Evolutionary conservation across 2,113 vertebrate genomes (phyloP), one percentile per base, ranked within the genome.

Genomic region (Dasyprocta punctata): DNA sequence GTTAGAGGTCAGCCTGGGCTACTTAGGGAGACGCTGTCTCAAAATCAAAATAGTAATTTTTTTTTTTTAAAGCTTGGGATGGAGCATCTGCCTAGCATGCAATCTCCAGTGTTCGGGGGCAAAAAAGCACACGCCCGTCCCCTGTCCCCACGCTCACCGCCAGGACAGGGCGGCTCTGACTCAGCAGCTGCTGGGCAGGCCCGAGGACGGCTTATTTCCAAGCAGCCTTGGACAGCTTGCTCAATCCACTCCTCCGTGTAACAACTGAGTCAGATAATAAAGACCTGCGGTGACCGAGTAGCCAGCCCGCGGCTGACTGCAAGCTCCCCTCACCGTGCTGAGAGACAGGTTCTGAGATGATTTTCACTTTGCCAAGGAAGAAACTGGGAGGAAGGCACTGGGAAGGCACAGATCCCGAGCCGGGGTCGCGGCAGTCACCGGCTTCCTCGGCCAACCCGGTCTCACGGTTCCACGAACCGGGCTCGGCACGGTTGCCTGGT

Each of bases 351-450:
- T 73, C 69, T 56, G 49, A 1, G 8, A 2, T 0, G 36, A 81
- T 8, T n/a, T 77, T 38, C 67, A 10, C 19, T n/a, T 3, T 17
- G 78, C 75, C 41, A 81, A 49, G 26, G 19, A 84, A 77, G 26
- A 81, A 28, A 58, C 22, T 11, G 12, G 22, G 2, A 67, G 54
- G 58, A 86, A 52, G 0, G 4, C 14, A 10, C 11, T 14, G 49
- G 4, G 7, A 10, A 5, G 47, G n/a, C n/a, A 3, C 16, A 5
- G 36, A 63, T 33, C 17, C 63, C 0, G 7, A 36, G 36, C 28
- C 44, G 49, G 38, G 4, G 9, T 33, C 0, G 1, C 44, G 0
- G 11, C 7, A 26, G 41, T 36, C 5, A 14, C 3, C 2, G 3
- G n/a, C 30, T 9, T 78, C 61, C 52, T 22, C 8, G 8, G 47